Evolutionary conservation across 2,113 vertebrate genomes (phyloP).

Genomic region (Oreochromis aureus): DNA sequence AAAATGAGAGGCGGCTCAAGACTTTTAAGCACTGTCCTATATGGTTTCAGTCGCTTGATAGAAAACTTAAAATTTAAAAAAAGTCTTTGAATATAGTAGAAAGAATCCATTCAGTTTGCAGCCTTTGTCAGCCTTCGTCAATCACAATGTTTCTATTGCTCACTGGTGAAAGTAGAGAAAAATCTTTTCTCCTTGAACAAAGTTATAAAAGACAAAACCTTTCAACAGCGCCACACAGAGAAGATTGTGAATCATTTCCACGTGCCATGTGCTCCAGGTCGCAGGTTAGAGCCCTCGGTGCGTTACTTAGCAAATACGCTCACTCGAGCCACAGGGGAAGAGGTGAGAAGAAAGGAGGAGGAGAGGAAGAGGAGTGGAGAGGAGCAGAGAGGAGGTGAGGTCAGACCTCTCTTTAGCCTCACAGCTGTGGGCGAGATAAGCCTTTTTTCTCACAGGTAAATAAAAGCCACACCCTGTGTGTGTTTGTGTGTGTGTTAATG

Average conservation of each 20-base stretch:
- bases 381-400: constrained; percentile 47
- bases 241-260: constrained; percentile 62
- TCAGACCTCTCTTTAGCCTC: constrained; percentile 76
- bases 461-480: constrained; percentile 53
- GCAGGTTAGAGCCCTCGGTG: constrained; percentile 56
- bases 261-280: constrained; percentile 53
- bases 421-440: constrained; percentile 66
- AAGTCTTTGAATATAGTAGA: background rate
- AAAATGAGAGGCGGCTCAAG: background rate
- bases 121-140: background rate
- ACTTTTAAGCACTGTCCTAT: background rate
- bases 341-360: constrained; percentile 35
- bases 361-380: constrained; percentile 23
- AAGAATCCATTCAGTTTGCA: background rate
- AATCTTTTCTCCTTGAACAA: constrained; percentile 66
- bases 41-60: background rate
- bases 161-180: background rate
- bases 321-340: constrained; percentile 44
- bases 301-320: constrained; percentile 23
- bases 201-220: constrained; percentile 64
- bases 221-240: constrained; percentile 59
- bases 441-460: constrained; percentile 64
- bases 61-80: background rate
- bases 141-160: background rate
- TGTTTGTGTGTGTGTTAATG: constrained; percentile 9